A percentile compares a stretch with the other conserved stretches of the same genome.
phyloP scores from a whole-genome alignment of 2,113 vertebrate genomes.

The Myiopsitta monachus region DNA sequence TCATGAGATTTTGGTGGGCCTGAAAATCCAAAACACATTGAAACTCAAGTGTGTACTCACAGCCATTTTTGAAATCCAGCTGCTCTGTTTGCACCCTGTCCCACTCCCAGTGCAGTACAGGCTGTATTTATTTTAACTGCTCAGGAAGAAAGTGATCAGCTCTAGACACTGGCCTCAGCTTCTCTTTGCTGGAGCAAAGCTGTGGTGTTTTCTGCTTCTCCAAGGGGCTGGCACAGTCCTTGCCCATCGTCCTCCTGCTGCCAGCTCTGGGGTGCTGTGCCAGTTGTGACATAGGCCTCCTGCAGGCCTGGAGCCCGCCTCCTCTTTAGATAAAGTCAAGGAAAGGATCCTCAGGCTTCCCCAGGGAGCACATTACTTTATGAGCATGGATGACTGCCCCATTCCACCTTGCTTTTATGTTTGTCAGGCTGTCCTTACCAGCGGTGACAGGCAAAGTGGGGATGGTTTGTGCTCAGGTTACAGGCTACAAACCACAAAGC shows the following conservation, averaged over 20 bases:
- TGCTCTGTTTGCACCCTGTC: not conserved
- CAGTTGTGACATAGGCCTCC: not conserved
- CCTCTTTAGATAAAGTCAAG: not conserved
- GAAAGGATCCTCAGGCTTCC: not conserved
- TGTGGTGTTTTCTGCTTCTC: not conserved
- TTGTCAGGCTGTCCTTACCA: not conserved
- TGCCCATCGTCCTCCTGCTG: not conserved
- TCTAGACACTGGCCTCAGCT: not conserved
- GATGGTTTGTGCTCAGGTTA: not conserved
- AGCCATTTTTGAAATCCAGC: not conserved
- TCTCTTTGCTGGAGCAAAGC: not conserved
- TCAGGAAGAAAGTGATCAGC: not conserved
- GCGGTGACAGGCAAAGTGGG: not conserved
- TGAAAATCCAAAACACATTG: not conserved
- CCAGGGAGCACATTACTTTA: too few relatives aligned
- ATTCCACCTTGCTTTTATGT: not conserved
- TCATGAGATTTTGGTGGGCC: not conserved
- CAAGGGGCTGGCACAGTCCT: rapidly evolving
- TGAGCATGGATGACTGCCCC: not conserved
- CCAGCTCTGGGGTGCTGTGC: not conserved
- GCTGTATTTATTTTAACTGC: not conserved
- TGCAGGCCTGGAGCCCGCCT: not conserved
- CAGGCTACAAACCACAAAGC: not conserved
- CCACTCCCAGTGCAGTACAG: not conserved
- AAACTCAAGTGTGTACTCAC: not conserved